Conservation (phyloP, 2,888 invertebrate genomes). For the Drosophila dives region DNA sequence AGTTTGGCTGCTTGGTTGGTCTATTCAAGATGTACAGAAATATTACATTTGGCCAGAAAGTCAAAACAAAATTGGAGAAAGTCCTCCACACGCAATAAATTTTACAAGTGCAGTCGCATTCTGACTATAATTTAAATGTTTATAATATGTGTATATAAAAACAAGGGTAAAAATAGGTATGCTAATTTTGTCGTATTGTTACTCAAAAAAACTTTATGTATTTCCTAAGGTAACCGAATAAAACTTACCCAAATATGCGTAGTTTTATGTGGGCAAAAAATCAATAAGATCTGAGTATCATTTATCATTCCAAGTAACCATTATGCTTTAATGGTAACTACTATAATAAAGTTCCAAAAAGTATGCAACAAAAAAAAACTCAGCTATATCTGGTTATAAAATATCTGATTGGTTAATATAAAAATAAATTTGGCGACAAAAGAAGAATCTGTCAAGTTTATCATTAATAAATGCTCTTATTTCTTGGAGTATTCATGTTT, state of each 20-base stretch:
- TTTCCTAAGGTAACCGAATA: not conserved
- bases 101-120: not conserved
- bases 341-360: not conserved
- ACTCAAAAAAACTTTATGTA: not conserved
- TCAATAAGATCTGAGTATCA: too few relatives aligned
- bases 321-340: not conserved
- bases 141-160: not conserved
- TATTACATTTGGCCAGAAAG: constrained; percentile 11
- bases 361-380: not conserved
- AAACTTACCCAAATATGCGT: not conserved
- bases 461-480: constrained; percentile 25
- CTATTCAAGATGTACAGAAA: constrained; percentile 5
- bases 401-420: not conserved
- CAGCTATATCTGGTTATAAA: not conserved
- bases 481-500: not conserved
- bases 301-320: not conserved
- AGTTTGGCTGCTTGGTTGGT: constrained; percentile 29
- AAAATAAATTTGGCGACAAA: not conserved
- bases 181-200: not conserved
- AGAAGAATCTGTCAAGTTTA: constrained; percentile 24
- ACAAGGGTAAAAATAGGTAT: not conserved
- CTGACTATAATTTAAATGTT: not conserved
- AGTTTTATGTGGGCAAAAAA: not conserved
- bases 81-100: constrained; percentile 1
- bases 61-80: constrained; percentile 10